Base-by-base conservation (phyloP, 2,797 vertebrate species). In the Lagodon rhomboides region DNA sequence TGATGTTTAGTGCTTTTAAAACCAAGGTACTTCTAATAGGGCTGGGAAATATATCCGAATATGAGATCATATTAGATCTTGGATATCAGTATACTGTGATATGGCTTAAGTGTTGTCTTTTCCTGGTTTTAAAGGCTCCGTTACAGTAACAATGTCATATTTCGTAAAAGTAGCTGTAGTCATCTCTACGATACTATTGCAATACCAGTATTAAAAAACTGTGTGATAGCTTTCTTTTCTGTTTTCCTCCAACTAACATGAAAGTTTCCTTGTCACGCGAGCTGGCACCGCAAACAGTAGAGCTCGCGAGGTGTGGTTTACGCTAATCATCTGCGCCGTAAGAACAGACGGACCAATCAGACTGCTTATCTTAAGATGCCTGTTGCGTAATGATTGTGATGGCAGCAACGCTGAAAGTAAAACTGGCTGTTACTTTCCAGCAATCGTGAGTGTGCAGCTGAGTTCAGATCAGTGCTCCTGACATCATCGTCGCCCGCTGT, bases 301-400 rank as follows among this genome's bases (percentile, higher is more conserved):
- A 84, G 59, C 77, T 38, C 0, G 18, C 63, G 82, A 82, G 72
- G 72, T 76, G 47, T 25, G 63, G 58, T 83, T 88, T 55, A 73
- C 73, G 83, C 77, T 74, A 55, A 87, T 87, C 47, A 71, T 2
- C 62, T 49, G 27, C 25, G 23, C 4, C 49, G 56, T 60, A 54
- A 63, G 61, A 60, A 20, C 74, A 62, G 70, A n/a, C 41, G 27
- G 72, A 56, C 90, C 87, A 92, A 87, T 90, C 68, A 61, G 80
- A 70, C 17, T 0, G 34, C 74, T 72, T 67, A 9, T 56, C 22
- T 87, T 77, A 79, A 85, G 49, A 41, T 64, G 69, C 17, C 13
- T 55, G 54, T 88, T 92, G 49, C 68, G 9, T 71, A 76, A 78
- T 62, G 25, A 23, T 12, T 50, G 46, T 49, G 49, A 72, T 80